Evolutionary conservation across 2,888 invertebrate species (phyloP).

Genomic region (Scaptomyza reducta): DNA sequence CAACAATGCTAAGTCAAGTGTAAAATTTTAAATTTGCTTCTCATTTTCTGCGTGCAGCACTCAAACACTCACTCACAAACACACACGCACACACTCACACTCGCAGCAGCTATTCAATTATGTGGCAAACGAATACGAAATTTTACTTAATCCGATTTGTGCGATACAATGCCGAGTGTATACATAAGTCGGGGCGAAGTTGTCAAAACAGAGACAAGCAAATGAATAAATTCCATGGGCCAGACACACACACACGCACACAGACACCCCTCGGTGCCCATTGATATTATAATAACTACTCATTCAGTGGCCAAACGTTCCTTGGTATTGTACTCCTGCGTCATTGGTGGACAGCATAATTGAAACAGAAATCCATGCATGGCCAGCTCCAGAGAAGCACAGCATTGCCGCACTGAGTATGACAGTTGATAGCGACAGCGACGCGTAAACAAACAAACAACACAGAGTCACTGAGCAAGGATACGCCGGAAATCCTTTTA

Average conservation of each 20-base stretch:
- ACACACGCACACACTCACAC: conserved; percentile 54
- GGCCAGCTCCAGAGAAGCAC: conserved; percentile 55
- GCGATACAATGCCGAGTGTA: conserved; percentile 70
- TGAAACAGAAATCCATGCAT: conserved; percentile 78
- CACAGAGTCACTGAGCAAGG: conserved; percentile 45
- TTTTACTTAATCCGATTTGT: conserved; percentile 84
- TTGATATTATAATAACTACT: conserved; percentile 76
- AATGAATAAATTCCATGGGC: conserved; percentile 78
- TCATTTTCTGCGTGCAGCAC: conserved; percentile 77
- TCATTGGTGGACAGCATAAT: conserved; percentile 56
- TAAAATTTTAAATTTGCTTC: conserved; percentile 85
- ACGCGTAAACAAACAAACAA: conserved; percentile 43
- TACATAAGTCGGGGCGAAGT: conserved; percentile 47
- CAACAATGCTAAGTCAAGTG: conserved; percentile 84
- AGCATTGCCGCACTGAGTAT: conserved; percentile 50
- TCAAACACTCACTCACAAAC: conserved; percentile 43
- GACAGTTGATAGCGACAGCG: conserved; percentile 62
- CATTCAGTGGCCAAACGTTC: conserved; percentile 17
- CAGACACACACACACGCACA: background rate
- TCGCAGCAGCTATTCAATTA: conserved; percentile 80
- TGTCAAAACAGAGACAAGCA: conserved; percentile 76
- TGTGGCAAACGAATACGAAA: conserved; percentile 83
- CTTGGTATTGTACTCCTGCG: conserved; percentile 6
- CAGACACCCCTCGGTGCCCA: conserved; percentile 66
- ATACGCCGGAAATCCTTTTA: conserved; percentile 58